Base-by-base conservation (phyloP, 2,888 invertebrate species). In the Hedychridium roseum region DNA sequence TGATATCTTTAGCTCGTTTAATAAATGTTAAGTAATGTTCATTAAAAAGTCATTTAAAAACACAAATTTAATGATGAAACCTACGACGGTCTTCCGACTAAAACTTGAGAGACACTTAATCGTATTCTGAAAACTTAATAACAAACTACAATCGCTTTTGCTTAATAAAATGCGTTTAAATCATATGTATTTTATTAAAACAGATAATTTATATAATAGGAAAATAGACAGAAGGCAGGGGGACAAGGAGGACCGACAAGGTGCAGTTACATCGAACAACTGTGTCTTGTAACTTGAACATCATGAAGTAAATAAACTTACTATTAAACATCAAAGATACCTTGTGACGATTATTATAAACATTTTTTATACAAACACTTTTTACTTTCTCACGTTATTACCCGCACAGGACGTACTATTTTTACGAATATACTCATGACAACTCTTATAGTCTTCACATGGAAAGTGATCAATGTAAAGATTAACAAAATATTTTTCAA, bases 31-130 rank as follows among this genome's bases (percentile, higher is more conserved):
- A 43, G 36, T n/a, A n/a, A 21, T 26, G 18, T n/a, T 44, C n/a
- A n/a, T n/a, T n/a, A n/a, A 2, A 17, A 26, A 14, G 16, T 9
- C 9, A 38, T 56, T 67, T 64, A 2, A 23, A 20, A 31, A 23
- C 17, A 16, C 15, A 21, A 27, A 38, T 48, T 37, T 51, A 35
- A 82, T 88, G 88, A 88, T 88, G 87, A 88, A 79, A 84, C 80
- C 81, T 84, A 88, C 87, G 88, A 88, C 87, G 88, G 88, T 88
- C 88, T 88, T 87, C 88, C 81, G 86, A 88, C 77, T 83, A 83
- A 75, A 68, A 54, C 62, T 54, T 74, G 76, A 78, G 73, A 54
- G 69, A 66, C 42, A 58, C 17, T 61, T 60, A 43, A 60, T 67
- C 64, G 66, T 68, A 53, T 59, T 60, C 71, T 76, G 76, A 75